A percentile compares a stretch with the other conserved stretches of the same genome.
These are phyloP conservation scores for Meloidogyne exigua DNA, from an alignment of 1,140 invertebrate species.

Conservation along the genomic window DNA sequence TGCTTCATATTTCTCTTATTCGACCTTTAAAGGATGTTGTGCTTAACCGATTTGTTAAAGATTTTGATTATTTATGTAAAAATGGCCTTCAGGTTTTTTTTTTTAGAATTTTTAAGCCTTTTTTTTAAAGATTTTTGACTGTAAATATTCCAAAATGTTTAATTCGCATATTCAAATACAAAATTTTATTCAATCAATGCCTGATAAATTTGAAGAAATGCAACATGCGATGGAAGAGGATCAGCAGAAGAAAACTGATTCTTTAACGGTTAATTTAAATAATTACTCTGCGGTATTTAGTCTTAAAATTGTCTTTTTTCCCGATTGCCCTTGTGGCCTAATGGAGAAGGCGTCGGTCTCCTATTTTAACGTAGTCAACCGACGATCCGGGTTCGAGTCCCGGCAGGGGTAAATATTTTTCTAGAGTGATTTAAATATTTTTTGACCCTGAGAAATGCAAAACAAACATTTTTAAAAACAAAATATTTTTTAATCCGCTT, in stretches of 20 bases:
- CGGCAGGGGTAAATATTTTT: slow-evolving; percentile 10
- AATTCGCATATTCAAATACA: slow-evolving; percentile 32
- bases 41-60: slow-evolving; percentile 38
- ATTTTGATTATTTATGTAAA: slow-evolving; percentile 41
- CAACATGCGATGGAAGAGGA: neutral
- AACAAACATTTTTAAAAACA: neutral
- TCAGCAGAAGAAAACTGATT: neutral
- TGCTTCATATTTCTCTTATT: slow-evolving; percentile 52
- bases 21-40: slow-evolving; percentile 35
- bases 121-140: slow-evolving; percentile 41
- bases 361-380: neutral
- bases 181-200: slow-evolving; percentile 35
- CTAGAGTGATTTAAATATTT: neutral
- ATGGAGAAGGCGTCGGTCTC: slow-evolving; percentile 3
- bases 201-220: slow-evolving; percentile 20
- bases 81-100: slow-evolving; percentile 40
- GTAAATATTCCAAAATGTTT: slow-evolving; percentile 45
- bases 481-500: neutral
- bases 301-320: neutral
- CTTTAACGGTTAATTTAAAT: neutral
- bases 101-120: slow-evolving; percentile 6
- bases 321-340: slow-evolving; percentile 7
- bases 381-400: neutral
- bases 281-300: neutral
- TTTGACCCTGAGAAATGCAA: neutral